These are phyloP conservation scores for Cryptotermes secundus DNA, from an alignment of 1,140 invertebrate genomes.

Conservation along the genomic window DNA sequence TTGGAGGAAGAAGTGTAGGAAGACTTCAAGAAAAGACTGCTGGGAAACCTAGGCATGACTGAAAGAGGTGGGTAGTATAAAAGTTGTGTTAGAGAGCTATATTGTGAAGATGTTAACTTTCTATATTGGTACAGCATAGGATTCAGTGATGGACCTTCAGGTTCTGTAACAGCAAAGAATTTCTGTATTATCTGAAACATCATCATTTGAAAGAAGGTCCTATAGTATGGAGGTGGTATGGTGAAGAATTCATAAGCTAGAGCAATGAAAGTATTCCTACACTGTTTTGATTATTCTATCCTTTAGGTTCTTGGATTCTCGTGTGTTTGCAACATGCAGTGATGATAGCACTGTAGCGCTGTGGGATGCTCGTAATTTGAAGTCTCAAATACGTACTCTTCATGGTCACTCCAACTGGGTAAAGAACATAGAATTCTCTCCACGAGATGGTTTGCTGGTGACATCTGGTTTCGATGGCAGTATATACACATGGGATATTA, in stretches of 20 bases:
- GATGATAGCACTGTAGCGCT: conserved; percentile 90
- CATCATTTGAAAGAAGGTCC: conserved; percentile 35
- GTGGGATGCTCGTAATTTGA: conserved; percentile 87
- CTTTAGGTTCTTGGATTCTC: conserved; percentile 79
- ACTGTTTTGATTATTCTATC: conserved; percentile 31
- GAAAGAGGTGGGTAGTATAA: no score
- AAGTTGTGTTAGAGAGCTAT: no score
- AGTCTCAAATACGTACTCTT: conserved; percentile 71
- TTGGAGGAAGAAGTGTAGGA: no score
- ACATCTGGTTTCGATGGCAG: conserved; percentile 92
- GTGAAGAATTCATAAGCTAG: no score
- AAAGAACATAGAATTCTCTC: conserved; percentile 93
- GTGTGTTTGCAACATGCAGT: conserved; percentile 89
- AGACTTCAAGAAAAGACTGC: no score
- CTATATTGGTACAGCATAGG: no score
- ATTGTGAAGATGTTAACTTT: no score
- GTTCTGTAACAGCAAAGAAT: no score
- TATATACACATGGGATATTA: conserved; percentile 94
- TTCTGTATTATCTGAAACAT: no score
- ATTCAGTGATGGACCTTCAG: neutral
- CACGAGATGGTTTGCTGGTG: conserved; percentile 79
- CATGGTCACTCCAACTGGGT: conserved; percentile 93
- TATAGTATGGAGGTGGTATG: no score
- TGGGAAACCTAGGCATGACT: no score
- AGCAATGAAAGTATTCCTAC: neutral